A percentile compares a stretch with the other conserved stretches of the same genome.
phyloP scores from a whole-genome alignment of 1,140 invertebrate species.

The Luehdorfia chinensis region DNA sequence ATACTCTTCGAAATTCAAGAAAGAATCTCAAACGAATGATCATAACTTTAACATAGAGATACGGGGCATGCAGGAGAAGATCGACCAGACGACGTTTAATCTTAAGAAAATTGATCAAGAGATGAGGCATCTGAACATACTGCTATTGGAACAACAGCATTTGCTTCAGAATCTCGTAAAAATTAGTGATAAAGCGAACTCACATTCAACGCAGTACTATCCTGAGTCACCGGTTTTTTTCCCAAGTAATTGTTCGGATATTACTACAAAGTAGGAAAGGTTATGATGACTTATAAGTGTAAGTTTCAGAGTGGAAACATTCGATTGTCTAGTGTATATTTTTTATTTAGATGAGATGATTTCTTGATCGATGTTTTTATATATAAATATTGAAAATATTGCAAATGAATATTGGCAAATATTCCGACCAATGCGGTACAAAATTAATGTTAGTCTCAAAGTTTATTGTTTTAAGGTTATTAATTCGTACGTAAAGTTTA shows the following conservation, averaged over 20 bases:
- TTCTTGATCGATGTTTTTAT: too few relatives aligned
- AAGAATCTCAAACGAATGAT: constrained; percentile 42
- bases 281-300: not conserved
- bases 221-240: constrained; percentile 52
- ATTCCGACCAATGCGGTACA: too few relatives aligned
- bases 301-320: too few relatives aligned
- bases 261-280: constrained; percentile 23
- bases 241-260: constrained; percentile 36
- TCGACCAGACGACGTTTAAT: constrained; percentile 68
- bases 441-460: too few relatives aligned
- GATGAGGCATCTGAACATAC: constrained; percentile 59
- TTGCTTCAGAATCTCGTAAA: constrained; percentile 58
- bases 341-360: too few relatives aligned
- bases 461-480: too few relatives aligned
- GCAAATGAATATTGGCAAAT: too few relatives aligned
- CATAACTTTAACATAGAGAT: constrained; percentile 61
- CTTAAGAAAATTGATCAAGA: constrained; percentile 70
- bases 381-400: too few relatives aligned
- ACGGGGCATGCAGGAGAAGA: constrained; percentile 66
- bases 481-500: too few relatives aligned
- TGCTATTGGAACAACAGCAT: constrained; percentile 57
- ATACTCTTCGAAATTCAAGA: constrained; percentile 54
- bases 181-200: constrained; percentile 30
- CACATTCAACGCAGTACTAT: constrained; percentile 29
- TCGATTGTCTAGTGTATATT: too few relatives aligned